These are phyloP conservation scores for Microchirus variegatus DNA, from an alignment of 2,797 vertebrate genomes.

Conservation along the genomic window DNA sequence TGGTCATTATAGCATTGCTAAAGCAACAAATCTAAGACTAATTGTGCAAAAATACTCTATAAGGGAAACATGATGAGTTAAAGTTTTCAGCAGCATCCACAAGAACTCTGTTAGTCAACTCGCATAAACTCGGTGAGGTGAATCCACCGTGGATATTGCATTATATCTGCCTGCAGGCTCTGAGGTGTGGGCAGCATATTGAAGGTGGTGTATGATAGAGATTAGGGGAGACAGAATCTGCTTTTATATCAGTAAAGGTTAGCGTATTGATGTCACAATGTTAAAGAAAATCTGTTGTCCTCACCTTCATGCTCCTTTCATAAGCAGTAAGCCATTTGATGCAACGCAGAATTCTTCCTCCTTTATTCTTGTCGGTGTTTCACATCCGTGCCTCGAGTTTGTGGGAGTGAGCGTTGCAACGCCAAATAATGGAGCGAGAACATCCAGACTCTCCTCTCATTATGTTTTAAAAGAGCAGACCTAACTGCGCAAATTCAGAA, in stretches of 20 bases:
- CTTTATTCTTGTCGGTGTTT: conserved; percentile 39
- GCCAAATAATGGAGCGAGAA: conserved; percentile 34
- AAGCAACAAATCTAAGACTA: no score
- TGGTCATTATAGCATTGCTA: no score
- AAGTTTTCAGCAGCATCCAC: conserved; percentile 7
- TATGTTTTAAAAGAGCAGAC: conserved; percentile 49
- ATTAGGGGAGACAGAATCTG: conserved; percentile 37
- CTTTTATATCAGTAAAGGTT: conserved; percentile 38
- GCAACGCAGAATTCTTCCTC: conserved; percentile 31
- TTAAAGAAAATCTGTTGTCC: conserved; percentile 35
- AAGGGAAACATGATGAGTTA: conserved; percentile 1
- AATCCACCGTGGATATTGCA: conserved; percentile 27
- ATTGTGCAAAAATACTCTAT: no score
- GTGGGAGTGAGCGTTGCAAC: conserved; percentile 17
- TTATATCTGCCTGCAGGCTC: conserved; percentile 17
- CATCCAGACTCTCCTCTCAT: conserved; percentile 32
- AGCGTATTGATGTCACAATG: conserved; percentile 45
- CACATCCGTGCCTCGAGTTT: conserved; percentile 38
- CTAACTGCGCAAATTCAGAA: conserved; percentile 42
- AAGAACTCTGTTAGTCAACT: neutral
- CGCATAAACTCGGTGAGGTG: conserved; percentile 7
- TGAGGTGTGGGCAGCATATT: neutral
- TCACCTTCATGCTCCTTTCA: conserved; percentile 43
- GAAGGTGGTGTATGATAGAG: conserved; percentile 12
- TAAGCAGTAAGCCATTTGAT: conserved; percentile 50